phyloP scores from a whole-genome alignment of 2,797 vertebrate species.

The Steatocranus sp. region DNA sequence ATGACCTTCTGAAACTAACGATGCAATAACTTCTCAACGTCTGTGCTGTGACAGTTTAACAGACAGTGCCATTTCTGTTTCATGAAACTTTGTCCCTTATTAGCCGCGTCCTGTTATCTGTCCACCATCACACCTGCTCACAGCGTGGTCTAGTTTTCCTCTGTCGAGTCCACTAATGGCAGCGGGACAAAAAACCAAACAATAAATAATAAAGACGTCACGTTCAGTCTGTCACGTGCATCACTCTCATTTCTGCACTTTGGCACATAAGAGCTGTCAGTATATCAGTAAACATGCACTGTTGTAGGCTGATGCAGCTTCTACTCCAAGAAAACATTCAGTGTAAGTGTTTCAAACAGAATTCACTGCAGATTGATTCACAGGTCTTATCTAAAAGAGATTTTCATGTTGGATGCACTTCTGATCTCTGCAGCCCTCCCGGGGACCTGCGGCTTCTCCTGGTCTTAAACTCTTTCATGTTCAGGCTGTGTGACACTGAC shows the following conservation, averaged over 20 bases:
- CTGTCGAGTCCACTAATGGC: background rate
- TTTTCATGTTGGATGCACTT: background rate
- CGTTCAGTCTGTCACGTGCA: background rate
- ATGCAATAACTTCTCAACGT: fast-evolving
- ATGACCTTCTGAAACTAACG: background rate
- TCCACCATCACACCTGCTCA: background rate
- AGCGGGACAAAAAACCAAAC: background rate
- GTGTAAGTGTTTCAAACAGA: background rate
- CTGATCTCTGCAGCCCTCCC: background rate
- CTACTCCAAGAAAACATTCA: background rate
- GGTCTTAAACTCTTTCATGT: background rate
- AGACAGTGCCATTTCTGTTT: background rate
- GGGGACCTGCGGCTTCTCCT: background rate
- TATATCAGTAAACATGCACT: background rate
- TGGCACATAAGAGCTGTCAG: background rate
- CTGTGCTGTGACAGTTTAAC: background rate
- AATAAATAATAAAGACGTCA: background rate
- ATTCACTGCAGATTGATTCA: background rate
- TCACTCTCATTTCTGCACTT: background rate
- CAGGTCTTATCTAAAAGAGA: background rate
- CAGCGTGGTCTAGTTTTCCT: fast-evolving
- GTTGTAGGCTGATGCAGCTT: background rate
- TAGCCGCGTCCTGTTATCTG: background rate
- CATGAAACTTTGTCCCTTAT: background rate
- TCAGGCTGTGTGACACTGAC: background rate